Evolutionary conservation across 2,888 invertebrate genomes (phyloP), one percentile per base, ranked within the genome.

Genomic region (Microctonus hyperodae): DNA sequence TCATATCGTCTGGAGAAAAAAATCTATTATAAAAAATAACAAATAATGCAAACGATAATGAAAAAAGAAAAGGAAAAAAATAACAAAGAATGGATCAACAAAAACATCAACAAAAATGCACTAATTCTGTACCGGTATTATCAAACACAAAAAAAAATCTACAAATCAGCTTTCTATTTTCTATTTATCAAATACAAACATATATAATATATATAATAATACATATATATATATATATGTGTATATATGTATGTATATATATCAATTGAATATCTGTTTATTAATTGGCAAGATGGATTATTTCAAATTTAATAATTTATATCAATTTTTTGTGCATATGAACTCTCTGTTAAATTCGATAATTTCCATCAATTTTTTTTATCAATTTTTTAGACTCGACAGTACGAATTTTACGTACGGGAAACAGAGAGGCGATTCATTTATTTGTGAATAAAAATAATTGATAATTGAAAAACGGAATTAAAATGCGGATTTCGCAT

Each of bases 111-210:
- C 53, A 69, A 60, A 78, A 79, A 75, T 77, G 75, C 79, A 79
- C 79, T 79, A 81, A 79, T 83, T 81, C 81, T 81, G 79, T 82
- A 81, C 77, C 78, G 80, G 78, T 81, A 81, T 81, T 79, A 78
- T 79, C 76, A 74, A 77, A 70, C 63, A 61, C 64, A 69, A 72
- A 67, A 69, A 71, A 78, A 76, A 73, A n/a, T n/a, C 33, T 13
- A 51, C 57, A 25, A 51, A 59, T 77, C 75, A 79, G 76, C 81
- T 76, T n/a, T 79, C 80, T 79, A 79, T 81, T 81, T 80, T 79
- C 78, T 78, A 75, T 78, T 71, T 77, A 31, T n/a, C n/a, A n/a
- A 55, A 55, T 55, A 53, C n/a, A 61, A 44, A 69, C 69, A 78
- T 60, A 59, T 59, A 48, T 48, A 25, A 78, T 60, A 59, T 59